A percentile compares a stretch with the other conserved stretches of the same genome.
Conservation (phyloP, 2,113 vertebrate genomes). For the Sitta europaea region DNA sequence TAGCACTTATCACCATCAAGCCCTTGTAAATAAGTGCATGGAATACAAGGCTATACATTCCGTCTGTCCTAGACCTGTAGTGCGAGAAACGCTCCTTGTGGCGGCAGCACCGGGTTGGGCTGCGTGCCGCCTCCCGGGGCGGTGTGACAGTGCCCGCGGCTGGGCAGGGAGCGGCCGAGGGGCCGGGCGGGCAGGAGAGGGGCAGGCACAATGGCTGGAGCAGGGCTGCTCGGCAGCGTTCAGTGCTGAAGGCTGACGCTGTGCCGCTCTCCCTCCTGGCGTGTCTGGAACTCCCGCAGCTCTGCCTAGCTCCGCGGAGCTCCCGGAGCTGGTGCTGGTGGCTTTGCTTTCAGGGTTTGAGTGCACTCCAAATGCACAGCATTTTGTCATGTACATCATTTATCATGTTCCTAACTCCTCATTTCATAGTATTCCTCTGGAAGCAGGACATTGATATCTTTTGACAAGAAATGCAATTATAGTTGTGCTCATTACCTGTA, state of each 20-base stretch:
- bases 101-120: not conserved
- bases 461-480: not conserved
- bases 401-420: not conserved
- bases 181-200: not conserved
- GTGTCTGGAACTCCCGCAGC: accelerated
- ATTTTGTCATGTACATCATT: accelerated
- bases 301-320: not conserved
- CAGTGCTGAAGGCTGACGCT: not conserved
- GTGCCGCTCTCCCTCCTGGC: not conserved
- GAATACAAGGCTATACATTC: accelerated
- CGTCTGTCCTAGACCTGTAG: not conserved
- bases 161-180: not conserved
- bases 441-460: not conserved
- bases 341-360: not conserved
- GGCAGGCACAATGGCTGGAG: not conserved
- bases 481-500: not conserved
- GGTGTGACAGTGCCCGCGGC: not conserved
- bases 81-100: not conserved
- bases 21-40: accelerated
- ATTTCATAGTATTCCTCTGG: not conserved
- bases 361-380: accelerated
- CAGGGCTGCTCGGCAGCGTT: no score
- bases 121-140: not conserved
- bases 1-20: accelerated
- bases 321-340: no score